phyloP scores from a whole-genome alignment of 1,140 invertebrate species.

The Spodoptera litura region DNA sequence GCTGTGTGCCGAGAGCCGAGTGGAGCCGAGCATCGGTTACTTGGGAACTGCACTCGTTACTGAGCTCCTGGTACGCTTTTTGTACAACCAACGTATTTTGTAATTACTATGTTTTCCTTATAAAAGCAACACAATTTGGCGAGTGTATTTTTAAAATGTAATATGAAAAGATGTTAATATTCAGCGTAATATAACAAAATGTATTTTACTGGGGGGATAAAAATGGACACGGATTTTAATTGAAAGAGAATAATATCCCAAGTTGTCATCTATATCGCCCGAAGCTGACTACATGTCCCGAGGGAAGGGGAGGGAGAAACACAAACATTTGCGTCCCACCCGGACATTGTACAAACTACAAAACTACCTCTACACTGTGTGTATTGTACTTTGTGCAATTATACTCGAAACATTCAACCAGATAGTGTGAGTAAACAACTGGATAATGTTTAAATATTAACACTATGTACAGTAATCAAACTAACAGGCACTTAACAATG shows the following conservation, averaged over 20 bases:
- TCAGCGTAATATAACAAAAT: neutral
- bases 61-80: slow-evolving; percentile 21
- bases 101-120: slow-evolving; percentile 28
- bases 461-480: too few species aligned
- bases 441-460: too few species aligned
- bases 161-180: too few species aligned
- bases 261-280: slow-evolving; percentile 30
- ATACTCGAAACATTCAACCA: neutral
- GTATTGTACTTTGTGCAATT: slow-evolving; percentile 25
- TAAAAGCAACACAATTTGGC: too few species aligned
- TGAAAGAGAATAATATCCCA: neutral
- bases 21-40: slow-evolving; percentile 21
- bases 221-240: slow-evolving; percentile 3
- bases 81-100: slow-evolving; percentile 34
- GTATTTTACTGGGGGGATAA: neutral
- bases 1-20: slow-evolving; percentile 43
- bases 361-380: slow-evolving; percentile 18
- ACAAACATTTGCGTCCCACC: slow-evolving; percentile 27
- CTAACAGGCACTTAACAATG: too few species aligned
- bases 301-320: slow-evolving; percentile 3
- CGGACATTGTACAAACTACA: slow-evolving; percentile 20
- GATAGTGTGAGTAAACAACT: too few species aligned
- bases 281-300: neutral
- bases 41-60: slow-evolving; percentile 29
- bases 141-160: too few species aligned